Conservation (phyloP, 2,888 invertebrate genomes). For the Chromoteleia sp. region DNA sequence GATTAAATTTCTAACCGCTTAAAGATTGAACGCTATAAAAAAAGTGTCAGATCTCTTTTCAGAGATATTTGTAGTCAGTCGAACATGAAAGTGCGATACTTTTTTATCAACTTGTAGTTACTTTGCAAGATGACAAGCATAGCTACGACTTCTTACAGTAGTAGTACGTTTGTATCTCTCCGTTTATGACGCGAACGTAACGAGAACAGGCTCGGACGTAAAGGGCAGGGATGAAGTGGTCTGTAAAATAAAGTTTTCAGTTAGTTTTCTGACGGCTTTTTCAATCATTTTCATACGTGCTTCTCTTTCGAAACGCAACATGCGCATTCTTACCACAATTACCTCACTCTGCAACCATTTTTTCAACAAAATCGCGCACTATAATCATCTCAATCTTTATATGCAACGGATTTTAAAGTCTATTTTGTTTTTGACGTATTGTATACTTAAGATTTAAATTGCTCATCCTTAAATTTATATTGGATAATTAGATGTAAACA, state of each 20-base stretch:
- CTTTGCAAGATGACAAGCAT: constrained; percentile 62
- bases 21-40: constrained; percentile 43
- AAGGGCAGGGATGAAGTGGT: constrained; percentile 82
- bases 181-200: constrained; percentile 83
- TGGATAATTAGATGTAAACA: too few relatives aligned
- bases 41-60: constrained; percentile 45
- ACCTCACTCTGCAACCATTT: constrained; percentile 9
- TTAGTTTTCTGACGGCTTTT: constrained; percentile 43
- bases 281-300: constrained; percentile 31
- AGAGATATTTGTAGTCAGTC: constrained; percentile 63
- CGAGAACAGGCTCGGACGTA: constrained; percentile 84
- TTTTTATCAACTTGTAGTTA: constrained; percentile 62
- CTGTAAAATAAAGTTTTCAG: constrained; percentile 74
- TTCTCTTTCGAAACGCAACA: constrained; percentile 41
- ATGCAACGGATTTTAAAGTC: too few relatives aligned
- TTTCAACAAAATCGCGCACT: constrained; percentile 10
- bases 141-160: constrained; percentile 77
- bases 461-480: too few relatives aligned
- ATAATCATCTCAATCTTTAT: too few relatives aligned
- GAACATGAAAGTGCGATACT: constrained; percentile 62
- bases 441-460: too few relatives aligned
- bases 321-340: constrained; percentile 25
- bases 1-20: constrained; percentile 44
- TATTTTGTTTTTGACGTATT: too few relatives aligned
- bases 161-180: constrained; percentile 77